Evolutionary conservation across 2,888 invertebrate species (phyloP), one percentile per base, ranked within the genome.

Genomic region (Rhagonycha lutea): DNA sequence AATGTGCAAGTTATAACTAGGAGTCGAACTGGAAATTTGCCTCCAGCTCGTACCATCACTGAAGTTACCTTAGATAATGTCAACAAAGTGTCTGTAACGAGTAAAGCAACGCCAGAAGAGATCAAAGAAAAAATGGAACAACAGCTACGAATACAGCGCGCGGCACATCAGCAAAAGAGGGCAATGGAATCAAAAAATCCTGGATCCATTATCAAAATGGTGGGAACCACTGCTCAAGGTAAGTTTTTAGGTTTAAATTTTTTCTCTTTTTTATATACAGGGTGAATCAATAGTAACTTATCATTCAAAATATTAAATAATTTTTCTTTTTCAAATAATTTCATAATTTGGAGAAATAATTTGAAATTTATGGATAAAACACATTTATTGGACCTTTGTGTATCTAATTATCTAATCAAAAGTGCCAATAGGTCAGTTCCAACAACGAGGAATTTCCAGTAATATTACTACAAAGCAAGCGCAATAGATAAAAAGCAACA

Each of bases 61-160:
- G 88, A 84, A 75, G 79, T 82, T 9, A 79, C 79, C 10, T 72
- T 78, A 4, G 82, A 81, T 80, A 84, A 88, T 28, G 86, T 87
- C 11, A 87, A 89, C 9, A 85, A 84, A 76, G 81, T 87, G 83
- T 80, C 89, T 5, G 89, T 90, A 10, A 90, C 87, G 83, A 91
- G 88, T 80, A 91, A 92, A 83, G 90, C 92, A 0, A 91, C 92
- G 28, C 91, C 93, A 0, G 92, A 94, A 80, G 95, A 96, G 84
- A 92, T 94, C 78, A 95, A 95, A 86, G 96, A 97, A 82, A 96
- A 96, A 87, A 93, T 97, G 93, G 97, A 98, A 84, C 95, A 96
- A 80, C 96, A 97, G 85, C 88, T 98, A 79, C 93, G 96, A 74
- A 90, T 96, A 83, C 98, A 98, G 86, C 89, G 97, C 78, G 94